A percentile compares a stretch with the other conserved stretches of the same genome.
These are phyloP conservation scores for Petrolisthes manimaculis DNA, from an alignment of 2,888 invertebrate species.

Conservation along the genomic window DNA sequence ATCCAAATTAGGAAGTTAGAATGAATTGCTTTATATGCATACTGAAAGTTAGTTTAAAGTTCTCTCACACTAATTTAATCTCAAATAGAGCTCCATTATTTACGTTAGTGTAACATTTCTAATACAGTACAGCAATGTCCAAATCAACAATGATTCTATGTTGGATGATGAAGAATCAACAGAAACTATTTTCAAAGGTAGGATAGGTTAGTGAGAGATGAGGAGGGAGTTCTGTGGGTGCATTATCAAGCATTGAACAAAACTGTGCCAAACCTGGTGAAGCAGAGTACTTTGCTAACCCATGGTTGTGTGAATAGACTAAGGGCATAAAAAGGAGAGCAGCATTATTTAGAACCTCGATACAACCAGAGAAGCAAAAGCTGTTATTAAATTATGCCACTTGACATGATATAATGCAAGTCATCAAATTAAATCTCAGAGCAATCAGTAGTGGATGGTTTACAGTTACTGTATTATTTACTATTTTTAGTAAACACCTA, in stretches of 20 bases:
- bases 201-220: slow-evolving; percentile 45
- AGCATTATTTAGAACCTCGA: slow-evolving; percentile 58
- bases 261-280: slow-evolving; percentile 63
- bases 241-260: slow-evolving; percentile 62
- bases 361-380: slow-evolving; percentile 53
- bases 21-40: too few relatives aligned
- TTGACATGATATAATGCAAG: slow-evolving; percentile 25
- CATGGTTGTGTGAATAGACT: slow-evolving; percentile 63
- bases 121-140: too few relatives aligned
- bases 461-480: slow-evolving; percentile 24
- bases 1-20: too few relatives aligned
- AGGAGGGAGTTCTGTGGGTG: slow-evolving; percentile 28
- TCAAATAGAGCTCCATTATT: too few relatives aligned
- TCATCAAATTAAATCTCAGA: slow-evolving; percentile 22
- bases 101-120: too few relatives aligned
- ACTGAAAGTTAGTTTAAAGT: too few relatives aligned
- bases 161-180: too few relatives aligned
- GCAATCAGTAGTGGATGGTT: slow-evolving; percentile 14
- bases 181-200: background rate
- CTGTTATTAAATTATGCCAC: slow-evolving; percentile 39
- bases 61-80: too few relatives aligned
- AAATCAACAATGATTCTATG: too few relatives aligned
- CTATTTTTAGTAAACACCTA: slow-evolving; percentile 4
- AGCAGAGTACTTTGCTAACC: slow-evolving; percentile 63
- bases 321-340: slow-evolving; percentile 54